phyloP scores from a whole-genome alignment of 2,888 invertebrate genomes.

The Dione vanillae region DNA sequence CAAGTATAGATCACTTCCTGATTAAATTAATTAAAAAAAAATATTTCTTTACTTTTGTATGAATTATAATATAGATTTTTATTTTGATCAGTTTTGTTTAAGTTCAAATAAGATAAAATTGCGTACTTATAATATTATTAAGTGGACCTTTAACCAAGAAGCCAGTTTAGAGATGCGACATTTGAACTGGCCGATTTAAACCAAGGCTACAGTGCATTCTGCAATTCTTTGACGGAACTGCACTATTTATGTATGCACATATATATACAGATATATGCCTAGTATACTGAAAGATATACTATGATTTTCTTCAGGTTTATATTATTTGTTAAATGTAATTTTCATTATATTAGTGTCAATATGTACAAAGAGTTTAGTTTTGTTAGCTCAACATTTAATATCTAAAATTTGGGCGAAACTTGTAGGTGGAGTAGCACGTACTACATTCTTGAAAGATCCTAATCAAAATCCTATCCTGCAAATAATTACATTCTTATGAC shows the following conservation, averaged over 20 bases:
- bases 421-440: too few relatives aligned
- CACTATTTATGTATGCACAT: conserved; percentile 16
- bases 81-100: too few relatives aligned
- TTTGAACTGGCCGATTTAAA: conserved; percentile 56
- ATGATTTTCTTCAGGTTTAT: too few relatives aligned
- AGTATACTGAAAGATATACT: too few relatives aligned
- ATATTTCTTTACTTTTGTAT: not conserved
- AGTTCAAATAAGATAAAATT: conserved; percentile 1
- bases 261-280: not conserved
- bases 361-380: too few relatives aligned
- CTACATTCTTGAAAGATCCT: too few relatives aligned
- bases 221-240: conserved; percentile 43
- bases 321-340: too few relatives aligned
- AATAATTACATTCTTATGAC: too few relatives aligned
- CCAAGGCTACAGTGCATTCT: conserved; percentile 56
- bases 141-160: conserved; percentile 26
- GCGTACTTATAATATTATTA: conserved; percentile 20
- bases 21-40: not conserved
- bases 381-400: too few relatives aligned
- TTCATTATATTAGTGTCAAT: too few relatives aligned
- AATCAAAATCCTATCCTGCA: too few relatives aligned
- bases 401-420: too few relatives aligned
- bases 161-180: conserved; percentile 51
- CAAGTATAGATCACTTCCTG: conserved; percentile 26
- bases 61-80: not conserved